These are phyloP conservation scores for Spizella passerina DNA, from an alignment of 2,797 vertebrate species.

Conservation along the genomic window DNA sequence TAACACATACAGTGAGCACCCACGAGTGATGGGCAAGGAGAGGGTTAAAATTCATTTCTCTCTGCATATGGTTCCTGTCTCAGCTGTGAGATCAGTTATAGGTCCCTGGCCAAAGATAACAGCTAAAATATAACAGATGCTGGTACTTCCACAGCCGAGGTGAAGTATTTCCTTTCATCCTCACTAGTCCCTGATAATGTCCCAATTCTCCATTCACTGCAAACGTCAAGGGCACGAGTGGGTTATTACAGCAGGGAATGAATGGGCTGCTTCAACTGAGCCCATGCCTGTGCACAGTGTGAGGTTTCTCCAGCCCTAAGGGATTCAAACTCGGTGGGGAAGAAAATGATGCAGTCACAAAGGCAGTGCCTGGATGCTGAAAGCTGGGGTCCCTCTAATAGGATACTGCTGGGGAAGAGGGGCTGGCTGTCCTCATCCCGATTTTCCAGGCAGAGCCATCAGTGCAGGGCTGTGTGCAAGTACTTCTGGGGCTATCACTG, in stretches of 20 bases:
- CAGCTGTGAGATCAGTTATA: slow-evolving; percentile 60
- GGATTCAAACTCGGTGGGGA: not conserved
- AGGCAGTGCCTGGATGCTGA: not conserved
- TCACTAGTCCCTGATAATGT: slow-evolving; percentile 47
- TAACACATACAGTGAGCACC: not conserved
- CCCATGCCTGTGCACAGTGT: fast-evolving
- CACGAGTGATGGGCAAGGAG: not conserved
- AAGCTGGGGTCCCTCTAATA: fast-evolving
- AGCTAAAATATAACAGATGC: slow-evolving; percentile 66
- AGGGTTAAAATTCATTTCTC: slow-evolving; percentile 53
- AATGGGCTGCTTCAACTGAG: not conserved
- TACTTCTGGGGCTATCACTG: not conserved
- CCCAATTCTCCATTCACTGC: slow-evolving; percentile 47
- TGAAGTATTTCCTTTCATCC: slow-evolving; percentile 72
- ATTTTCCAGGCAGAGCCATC: not conserved
- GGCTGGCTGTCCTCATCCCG: fast-evolving
- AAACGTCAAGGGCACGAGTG: slow-evolving; percentile 55
- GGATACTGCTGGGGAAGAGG: not conserved
- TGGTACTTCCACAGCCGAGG: slow-evolving; percentile 48
- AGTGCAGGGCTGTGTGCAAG: not conserved
- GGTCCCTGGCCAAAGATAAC: slow-evolving; percentile 68
- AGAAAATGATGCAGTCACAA: not conserved
- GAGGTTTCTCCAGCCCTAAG: not conserved
- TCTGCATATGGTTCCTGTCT: slow-evolving; percentile 63
- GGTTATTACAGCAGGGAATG: slow-evolving; percentile 45